Evolutionary conservation across 2,888 invertebrate genomes (phyloP).

Genomic region (Strigamia crassipes): DNA sequence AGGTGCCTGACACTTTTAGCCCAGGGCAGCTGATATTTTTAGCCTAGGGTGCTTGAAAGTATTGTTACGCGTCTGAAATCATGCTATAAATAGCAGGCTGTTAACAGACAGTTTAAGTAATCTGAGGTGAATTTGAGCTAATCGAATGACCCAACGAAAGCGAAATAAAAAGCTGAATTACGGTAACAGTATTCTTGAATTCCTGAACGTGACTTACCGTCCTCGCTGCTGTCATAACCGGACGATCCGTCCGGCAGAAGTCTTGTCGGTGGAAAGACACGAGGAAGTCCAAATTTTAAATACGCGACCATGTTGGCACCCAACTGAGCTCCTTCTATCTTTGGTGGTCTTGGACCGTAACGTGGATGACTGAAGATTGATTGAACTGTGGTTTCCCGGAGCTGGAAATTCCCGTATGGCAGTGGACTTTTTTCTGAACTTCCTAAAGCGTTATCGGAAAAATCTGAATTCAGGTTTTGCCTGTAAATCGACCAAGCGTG

Average conservation of each 20-base stretch:
- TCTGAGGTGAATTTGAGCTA: too few species aligned
- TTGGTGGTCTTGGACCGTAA: slow-evolving; percentile 74
- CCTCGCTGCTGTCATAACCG: slow-evolving; percentile 88
- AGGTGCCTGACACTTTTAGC: too few species aligned
- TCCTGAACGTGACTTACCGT: slow-evolving; percentile 56
- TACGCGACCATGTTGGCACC: slow-evolving; percentile 93
- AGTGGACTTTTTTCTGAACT: slow-evolving; percentile 90
- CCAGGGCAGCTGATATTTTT: too few species aligned
- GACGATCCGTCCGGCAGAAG: slow-evolving; percentile 80
- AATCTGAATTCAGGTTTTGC: slow-evolving; percentile 93
- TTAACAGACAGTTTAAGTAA: too few species aligned
- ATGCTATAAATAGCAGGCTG: too few species aligned
- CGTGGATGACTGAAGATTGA: slow-evolving; percentile 86
- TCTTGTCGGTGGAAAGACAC: slow-evolving; percentile 78
- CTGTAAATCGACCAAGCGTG: slow-evolving; percentile 92
- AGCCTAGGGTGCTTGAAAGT: too few species aligned
- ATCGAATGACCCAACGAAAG: too few species aligned
- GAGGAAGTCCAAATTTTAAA: slow-evolving; percentile 87
- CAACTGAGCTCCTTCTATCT: slow-evolving; percentile 59
- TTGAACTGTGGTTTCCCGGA: slow-evolving; percentile 89
- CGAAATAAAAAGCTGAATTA: too few species aligned
- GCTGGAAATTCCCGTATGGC: slow-evolving; percentile 91
- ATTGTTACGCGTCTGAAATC: too few species aligned
- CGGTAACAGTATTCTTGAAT: too few species aligned
- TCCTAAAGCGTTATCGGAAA: slow-evolving; percentile 90